Evolutionary conservation across 1,140 invertebrate species (phyloP).

Genomic region (Aphelenchoides besseyi): DNA sequence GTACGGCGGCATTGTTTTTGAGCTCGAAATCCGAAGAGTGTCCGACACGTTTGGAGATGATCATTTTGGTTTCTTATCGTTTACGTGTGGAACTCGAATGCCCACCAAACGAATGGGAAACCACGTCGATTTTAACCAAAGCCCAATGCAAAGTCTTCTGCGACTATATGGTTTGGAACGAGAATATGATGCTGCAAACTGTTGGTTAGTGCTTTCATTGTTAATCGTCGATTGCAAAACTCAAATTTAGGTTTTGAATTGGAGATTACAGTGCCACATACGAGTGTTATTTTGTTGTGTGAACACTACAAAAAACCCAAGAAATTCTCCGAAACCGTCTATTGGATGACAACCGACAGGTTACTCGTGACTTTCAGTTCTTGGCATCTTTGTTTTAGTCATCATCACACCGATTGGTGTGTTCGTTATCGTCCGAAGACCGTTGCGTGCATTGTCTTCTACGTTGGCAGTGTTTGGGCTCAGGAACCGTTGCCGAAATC

Average conservation of each 20-base stretch:
- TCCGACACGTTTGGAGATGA: slow-evolving; percentile 38
- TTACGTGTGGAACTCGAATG: slow-evolving; percentile 15
- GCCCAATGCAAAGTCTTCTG: slow-evolving; percentile 28
- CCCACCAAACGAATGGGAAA: slow-evolving; percentile 28
- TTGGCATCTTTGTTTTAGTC: not conserved
- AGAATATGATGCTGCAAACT: slow-evolving; percentile 44
- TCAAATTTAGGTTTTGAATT: slow-evolving; percentile 28
- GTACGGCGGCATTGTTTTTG: slow-evolving; percentile 39
- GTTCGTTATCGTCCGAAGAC: not conserved
- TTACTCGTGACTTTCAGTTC: slow-evolving; percentile 18
- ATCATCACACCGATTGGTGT: not conserved
- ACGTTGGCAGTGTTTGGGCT: not conserved
- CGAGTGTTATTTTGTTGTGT: slow-evolving; percentile 28
- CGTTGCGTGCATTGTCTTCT: not conserved
- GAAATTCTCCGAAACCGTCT: slow-evolving; percentile 28
- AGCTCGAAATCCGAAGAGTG: slow-evolving; percentile 43
- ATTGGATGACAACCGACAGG: slow-evolving; percentile 47
- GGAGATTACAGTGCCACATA: slow-evolving; percentile 41
- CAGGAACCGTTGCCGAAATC: not conserved
- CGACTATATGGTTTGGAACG: slow-evolving; percentile 46
- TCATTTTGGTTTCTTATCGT: slow-evolving; percentile 34
- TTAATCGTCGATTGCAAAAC: not conserved
- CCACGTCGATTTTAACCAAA: slow-evolving; percentile 25
- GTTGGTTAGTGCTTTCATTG: slow-evolving; percentile 22
- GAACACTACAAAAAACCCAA: slow-evolving; percentile 1